These are phyloP conservation scores for Actinopyga echinites DNA, from an alignment of 53 echinoderm and acorn worm genomes.

Conservation along the genomic window DNA sequence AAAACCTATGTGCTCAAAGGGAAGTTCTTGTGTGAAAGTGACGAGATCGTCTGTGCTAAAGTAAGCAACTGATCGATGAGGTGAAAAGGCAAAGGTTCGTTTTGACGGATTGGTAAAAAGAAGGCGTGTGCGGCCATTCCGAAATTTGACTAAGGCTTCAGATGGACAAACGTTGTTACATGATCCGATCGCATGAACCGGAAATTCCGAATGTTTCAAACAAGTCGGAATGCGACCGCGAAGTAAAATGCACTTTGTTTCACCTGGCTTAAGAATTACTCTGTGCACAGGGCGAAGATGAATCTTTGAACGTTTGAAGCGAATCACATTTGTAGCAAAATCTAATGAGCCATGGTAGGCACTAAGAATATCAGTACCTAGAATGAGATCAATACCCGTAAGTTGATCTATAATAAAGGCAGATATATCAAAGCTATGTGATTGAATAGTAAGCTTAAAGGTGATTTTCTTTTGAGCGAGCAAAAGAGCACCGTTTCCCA, in stretches of 20 bases:
- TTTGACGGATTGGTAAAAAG: neutral
- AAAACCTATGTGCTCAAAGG: neutral
- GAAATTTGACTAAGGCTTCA: too few relatives aligned
- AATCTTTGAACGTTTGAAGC: neutral
- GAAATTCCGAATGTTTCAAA: neutral
- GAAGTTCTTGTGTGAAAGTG: neutral
- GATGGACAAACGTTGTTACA: neutral
- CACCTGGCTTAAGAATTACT: neutral
- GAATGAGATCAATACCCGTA: neutral
- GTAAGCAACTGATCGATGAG: neutral
- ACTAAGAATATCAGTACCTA: neutral
- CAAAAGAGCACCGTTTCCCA: conserved; percentile 5
- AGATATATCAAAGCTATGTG: neutral
- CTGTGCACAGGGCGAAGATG: neutral
- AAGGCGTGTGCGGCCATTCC: neutral
- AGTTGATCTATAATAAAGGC: neutral
- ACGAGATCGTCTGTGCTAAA: neutral
- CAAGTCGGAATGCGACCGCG: neutral
- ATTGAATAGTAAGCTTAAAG: neutral
- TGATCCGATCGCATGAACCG: neutral
- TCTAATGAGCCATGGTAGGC: neutral
- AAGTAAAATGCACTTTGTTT: too few relatives aligned
- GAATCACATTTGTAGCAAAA: neutral
- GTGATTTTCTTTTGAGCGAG: neutral
- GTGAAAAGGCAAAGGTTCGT: neutral